Evolutionary conservation across 2,797 vertebrate species (phyloP), one percentile per base, ranked within the genome.

Genomic region (Sebastes oblongus): DNA sequence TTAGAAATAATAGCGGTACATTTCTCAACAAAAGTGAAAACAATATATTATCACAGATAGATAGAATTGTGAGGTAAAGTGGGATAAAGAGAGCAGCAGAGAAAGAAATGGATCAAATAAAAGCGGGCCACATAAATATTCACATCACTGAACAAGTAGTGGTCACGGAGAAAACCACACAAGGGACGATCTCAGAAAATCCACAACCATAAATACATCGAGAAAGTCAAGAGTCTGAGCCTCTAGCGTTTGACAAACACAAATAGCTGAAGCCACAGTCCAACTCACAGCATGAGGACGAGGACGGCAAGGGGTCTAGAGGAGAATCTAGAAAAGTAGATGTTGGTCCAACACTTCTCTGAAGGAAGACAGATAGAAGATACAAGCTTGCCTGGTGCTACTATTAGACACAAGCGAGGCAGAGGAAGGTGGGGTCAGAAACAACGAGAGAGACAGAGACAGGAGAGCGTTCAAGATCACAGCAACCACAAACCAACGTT

Each of bases 391-490:
- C 12, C 32, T 27, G 50, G 24, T 46, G 32, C 13, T 42, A 8
- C 46, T 34, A 1, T 54, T 71, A 59, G 50, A 67, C 22, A 20
- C 42, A 59, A 73, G 55, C 1, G 12, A 74, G 62, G 65, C 39
- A 29, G 74, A 55, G 42, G 68, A n/a, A 25, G 30, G 66, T 0
- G n/a, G 29, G 29, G 25, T 66, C 70, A 75, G 56, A 68, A 72
- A 70, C 60, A 36, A 46, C 1, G 1, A 76, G 36, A 24, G 81
- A 24, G 81, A 87, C 75, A 90, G 66, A 69, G 42, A 92, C 84
- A 91, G 81, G 78, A 88, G 83, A 86, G 86, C 72, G 73, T 72
- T 80, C 25, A 58, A 81, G 78, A 84, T 82, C 72, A 84, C 72
- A 81, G 72, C 66, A 77, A 84, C 60, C 59, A 85, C 56, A 85